phyloP scores from a whole-genome alignment of 2,113 vertebrate genomes.

The Strigops habroptila region DNA sequence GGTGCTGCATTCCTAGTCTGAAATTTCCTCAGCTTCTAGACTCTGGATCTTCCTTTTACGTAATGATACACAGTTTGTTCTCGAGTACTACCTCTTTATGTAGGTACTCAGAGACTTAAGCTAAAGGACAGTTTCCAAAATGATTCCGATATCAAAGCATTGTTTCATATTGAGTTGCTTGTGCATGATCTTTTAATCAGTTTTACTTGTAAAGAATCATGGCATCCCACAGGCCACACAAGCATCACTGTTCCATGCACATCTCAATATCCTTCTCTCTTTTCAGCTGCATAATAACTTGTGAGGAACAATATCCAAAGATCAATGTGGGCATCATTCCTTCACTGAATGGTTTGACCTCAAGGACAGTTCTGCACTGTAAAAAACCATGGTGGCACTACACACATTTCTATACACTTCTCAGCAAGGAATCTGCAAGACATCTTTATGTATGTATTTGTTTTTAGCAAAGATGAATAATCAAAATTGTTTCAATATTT shows the following conservation, averaged over 20 bases:
- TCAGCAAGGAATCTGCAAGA: background rate
- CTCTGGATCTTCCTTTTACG: background rate
- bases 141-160: background rate
- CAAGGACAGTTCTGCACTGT: background rate
- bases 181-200: background rate
- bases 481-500: background rate
- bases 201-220: background rate
- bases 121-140: background rate
- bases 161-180: background rate
- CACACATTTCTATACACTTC: background rate
- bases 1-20: background rate
- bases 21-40: background rate
- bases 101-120: background rate
- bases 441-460: background rate
- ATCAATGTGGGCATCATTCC: background rate
- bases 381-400: background rate
- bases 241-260: background rate
- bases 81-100: background rate
- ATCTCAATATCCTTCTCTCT: background rate
- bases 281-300: background rate
- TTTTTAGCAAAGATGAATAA: background rate
- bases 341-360: background rate
- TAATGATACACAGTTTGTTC: background rate
- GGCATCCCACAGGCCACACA: background rate
- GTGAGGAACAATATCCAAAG: background rate